Evolutionary conservation across 2,888 invertebrate genomes (phyloP), one percentile per base, ranked within the genome.

Genomic region (Bedellia somnulentella): DNA sequence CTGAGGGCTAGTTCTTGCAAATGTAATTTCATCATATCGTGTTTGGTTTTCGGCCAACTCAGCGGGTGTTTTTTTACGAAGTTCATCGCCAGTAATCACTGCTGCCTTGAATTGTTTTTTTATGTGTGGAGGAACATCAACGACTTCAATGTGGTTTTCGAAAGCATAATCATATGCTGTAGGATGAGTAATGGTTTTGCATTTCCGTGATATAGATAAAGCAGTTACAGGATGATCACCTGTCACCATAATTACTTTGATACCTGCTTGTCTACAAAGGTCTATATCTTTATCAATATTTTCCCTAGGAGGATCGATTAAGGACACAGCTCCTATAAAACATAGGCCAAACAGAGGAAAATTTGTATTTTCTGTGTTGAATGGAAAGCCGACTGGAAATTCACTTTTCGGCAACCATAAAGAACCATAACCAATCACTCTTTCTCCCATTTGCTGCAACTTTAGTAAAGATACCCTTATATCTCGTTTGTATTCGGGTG

Each of bases 401-500:
- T 37, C 30, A 4, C 61, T 67, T 15, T 71, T 40, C 1, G 85
- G 80, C 21, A 93, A 64, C 15, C 66, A 44, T 1, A 78, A 67
- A 56, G 92, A 89, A 45, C 89, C 89, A 59, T 93, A 93, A 11
- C 89, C 89, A 28, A 92, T 73, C 1, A 93, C 91, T 34, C 93
- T 80, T 57, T 93, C 93, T 15, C 93, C 93, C 57, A 89, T 82
- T 40, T 87, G 87, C 32, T 91, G 93, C 32, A 94, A 59, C 53
- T 87, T 87, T 31, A 85, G 78, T 52, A 92, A 89, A 30, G 84
- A 80, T 27, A 77, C 68, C 46, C 83, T 81, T 14, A 86, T 66
- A 29, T 78, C 67, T 31, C 77, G 68, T 40, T 79, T 78, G 42
- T 78, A 54, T 10, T 56, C 52, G 0, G 52, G 42, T 2, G 62